These are phyloP conservation scores for Drosophila sproati DNA, from an alignment of 1,140 invertebrate species.

Conservation along the genomic window DNA sequence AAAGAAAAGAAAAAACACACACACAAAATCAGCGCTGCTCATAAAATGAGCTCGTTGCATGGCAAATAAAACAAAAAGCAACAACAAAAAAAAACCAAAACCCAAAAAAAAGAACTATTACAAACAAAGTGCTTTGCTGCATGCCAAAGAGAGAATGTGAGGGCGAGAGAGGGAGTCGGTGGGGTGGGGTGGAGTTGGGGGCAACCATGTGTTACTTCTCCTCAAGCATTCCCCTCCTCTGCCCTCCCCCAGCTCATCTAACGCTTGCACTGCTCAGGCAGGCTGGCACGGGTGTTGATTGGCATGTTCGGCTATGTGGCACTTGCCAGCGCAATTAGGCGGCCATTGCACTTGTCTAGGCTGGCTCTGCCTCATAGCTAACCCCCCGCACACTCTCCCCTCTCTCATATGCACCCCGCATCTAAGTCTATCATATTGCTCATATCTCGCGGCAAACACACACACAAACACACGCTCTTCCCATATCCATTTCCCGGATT, in stretches of 20 bases:
- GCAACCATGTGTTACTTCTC: background rate
- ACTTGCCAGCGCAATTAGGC: constrained; percentile 73
- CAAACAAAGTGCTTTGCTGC: constrained; percentile 55
- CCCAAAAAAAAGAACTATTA: constrained; percentile 40
- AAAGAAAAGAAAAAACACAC: constrained; percentile 3
- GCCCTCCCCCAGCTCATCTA: background rate
- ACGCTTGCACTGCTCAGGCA: background rate
- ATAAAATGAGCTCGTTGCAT: constrained; percentile 63
- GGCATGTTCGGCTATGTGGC: constrained; percentile 68
- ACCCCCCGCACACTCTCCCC: background rate
- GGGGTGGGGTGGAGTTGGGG: background rate
- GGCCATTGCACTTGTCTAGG: constrained; percentile 72
- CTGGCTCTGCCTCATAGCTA: constrained; percentile 1
- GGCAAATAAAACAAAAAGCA: constrained; percentile 69
- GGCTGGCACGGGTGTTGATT: constrained; percentile 67
- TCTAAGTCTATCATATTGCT: background rate
- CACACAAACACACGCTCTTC: background rate
- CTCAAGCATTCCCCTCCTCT: background rate
- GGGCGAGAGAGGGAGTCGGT: no score
- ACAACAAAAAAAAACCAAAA: constrained; percentile 7
- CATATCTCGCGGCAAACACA: background rate
- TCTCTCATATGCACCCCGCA: background rate
- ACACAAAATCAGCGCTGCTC: constrained; percentile 45
- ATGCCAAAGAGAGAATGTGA: background rate
- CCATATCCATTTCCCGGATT: constrained; percentile 22